These are phyloP conservation scores for Leuciscus waleckii DNA, from an alignment of 2,797 vertebrate species.

Conservation along the genomic window DNA sequence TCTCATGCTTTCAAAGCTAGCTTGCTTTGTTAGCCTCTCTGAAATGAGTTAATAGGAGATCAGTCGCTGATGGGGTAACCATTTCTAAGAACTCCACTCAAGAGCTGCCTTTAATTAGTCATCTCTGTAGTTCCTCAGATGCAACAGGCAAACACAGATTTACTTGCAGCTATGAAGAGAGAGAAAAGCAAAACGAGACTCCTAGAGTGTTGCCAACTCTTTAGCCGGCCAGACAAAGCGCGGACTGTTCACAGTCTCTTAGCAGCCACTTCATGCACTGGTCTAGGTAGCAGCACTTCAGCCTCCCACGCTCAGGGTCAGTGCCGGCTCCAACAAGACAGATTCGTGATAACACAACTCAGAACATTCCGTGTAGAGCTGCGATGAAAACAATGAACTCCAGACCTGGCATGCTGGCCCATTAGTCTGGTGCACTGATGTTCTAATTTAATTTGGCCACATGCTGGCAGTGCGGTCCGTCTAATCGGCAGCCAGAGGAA, in stretches of 20 bases:
- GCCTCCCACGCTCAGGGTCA: slow-evolving; percentile 22
- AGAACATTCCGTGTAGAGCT: slow-evolving; percentile 1
- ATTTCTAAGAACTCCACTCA: neutral
- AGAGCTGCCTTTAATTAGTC: neutral
- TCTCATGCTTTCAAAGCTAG: no score
- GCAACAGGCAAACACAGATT: neutral
- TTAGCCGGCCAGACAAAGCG: slow-evolving; percentile 73
- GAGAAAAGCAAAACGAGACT: slow-evolving; percentile 36
- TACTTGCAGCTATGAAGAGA: slow-evolving; percentile 17
- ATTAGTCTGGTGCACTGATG: slow-evolving; percentile 43
- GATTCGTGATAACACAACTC: neutral
- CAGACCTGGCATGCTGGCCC: neutral
- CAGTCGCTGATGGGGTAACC: neutral
- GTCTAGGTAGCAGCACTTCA: slow-evolving; percentile 47
- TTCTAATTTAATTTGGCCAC: slow-evolving; percentile 45
- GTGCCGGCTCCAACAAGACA: neutral
- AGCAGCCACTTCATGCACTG: slow-evolving; percentile 82
- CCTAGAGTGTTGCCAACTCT: slow-evolving; percentile 61
- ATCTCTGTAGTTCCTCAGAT: neutral
- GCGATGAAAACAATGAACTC: slow-evolving; percentile 27
- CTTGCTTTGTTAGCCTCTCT: no score
- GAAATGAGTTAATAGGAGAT: no score
- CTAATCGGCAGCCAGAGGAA: slow-evolving; percentile 29
- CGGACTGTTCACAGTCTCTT: slow-evolving; percentile 77
- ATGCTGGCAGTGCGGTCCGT: slow-evolving; percentile 34